Conservation (phyloP, 2,888 invertebrate species). For the Oxycera nigricornis region DNA sequence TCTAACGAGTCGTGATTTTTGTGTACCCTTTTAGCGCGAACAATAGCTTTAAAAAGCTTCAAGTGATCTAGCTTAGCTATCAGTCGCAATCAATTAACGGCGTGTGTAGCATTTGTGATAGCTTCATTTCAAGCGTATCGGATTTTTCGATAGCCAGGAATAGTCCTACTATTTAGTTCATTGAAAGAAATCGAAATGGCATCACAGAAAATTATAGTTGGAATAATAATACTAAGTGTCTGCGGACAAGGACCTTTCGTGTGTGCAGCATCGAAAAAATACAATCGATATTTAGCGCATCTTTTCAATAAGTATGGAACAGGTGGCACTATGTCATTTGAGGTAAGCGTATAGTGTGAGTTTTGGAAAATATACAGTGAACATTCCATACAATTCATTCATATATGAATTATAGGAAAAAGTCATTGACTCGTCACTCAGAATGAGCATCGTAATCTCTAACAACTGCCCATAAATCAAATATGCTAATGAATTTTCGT, state of each 20-base stretch:
- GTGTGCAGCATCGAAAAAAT: constrained; percentile 51
- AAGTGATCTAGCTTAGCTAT: neutral
- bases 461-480: no score
- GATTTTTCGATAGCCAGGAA: neutral
- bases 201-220: neutral
- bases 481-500: no score
- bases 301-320: constrained; percentile 61
- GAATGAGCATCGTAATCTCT: neutral
- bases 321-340: constrained; percentile 59
- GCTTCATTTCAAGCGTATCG: no score
- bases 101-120: no score
- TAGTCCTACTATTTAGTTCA: neutral
- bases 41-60: constrained; percentile 22
- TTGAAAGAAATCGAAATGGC: constrained; percentile 5
- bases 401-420: neutral
- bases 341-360: constrained; percentile 52
- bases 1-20: neutral
- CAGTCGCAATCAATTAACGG: constrained; percentile 18
- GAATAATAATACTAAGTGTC: constrained; percentile 1
- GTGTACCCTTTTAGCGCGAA: neutral
- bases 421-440: constrained; percentile 13
- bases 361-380: neutral
- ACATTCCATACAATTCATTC: neutral
- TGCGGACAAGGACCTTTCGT: neutral
- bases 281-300: constrained; percentile 60